These are phyloP conservation scores for Murina feae DNA, from an alignment of 2,113 vertebrate genomes.

Conservation along the genomic window DNA sequence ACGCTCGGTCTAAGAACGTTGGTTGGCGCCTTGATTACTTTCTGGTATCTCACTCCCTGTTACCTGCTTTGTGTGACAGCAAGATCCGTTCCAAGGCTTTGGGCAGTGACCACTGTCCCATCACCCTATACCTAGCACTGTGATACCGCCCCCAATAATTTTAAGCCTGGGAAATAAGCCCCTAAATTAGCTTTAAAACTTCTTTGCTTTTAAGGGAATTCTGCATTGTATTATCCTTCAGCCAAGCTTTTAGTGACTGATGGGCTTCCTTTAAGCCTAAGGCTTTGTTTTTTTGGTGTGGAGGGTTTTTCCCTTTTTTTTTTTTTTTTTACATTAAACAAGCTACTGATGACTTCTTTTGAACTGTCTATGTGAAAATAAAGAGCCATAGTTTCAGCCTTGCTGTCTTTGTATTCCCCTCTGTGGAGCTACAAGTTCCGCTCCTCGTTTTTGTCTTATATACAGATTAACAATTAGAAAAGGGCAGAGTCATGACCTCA, in stretches of 20 bases:
- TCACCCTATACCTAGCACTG: slow-evolving; percentile 86
- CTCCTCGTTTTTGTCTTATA: background rate
- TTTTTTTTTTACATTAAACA: background rate
- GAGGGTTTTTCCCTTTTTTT: background rate
- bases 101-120: slow-evolving; percentile 93
- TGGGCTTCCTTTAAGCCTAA: background rate
- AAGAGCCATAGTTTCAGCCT: slow-evolving; percentile 57
- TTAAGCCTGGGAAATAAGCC: background rate
- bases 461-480: slow-evolving; percentile 44
- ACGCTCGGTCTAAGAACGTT: slow-evolving; percentile 88
- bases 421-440: background rate
- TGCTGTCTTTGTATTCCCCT: slow-evolving; percentile 58
- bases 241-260: background rate
- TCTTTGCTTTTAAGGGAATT: background rate
- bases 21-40: slow-evolving; percentile 95
- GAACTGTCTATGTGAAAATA: slow-evolving; percentile 60
- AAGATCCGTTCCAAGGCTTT: slow-evolving; percentile 90
- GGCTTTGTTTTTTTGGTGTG: background rate
- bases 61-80: slow-evolving; percentile 87
- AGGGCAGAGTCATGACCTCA: slow-evolving; percentile 57
- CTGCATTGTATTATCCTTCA: background rate
- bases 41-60: slow-evolving; percentile 84
- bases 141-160: slow-evolving; percentile 63
- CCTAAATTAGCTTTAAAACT: background rate
- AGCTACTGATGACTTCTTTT: slow-evolving; percentile 36